Percentiles rank a stretch among this genome's conserved stretches.
Conservation (phyloP, 2,888 invertebrate species). For the Caenorhabditis japonica region DNA sequence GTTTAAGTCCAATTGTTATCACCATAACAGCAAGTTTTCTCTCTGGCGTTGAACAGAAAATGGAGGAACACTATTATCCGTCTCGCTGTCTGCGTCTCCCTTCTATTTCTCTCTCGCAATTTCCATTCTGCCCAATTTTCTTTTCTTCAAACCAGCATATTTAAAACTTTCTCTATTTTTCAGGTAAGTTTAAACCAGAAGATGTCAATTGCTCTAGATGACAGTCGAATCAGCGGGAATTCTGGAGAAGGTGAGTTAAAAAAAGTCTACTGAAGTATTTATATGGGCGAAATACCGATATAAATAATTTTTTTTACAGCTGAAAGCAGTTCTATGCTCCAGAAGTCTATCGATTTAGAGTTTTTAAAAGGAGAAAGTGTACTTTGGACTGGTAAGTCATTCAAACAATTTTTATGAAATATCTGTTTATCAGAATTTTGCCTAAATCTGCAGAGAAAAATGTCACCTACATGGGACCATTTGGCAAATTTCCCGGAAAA, state of each 20-base stretch:
- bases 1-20: too few species aligned
- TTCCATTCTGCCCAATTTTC: not conserved
- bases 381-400: slow-evolving; percentile 24
- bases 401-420: too few species aligned
- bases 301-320: not conserved
- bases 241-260: slow-evolving; percentile 19
- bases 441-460: slow-evolving; percentile 23
- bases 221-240: slow-evolving; percentile 12
- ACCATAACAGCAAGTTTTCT: too few species aligned
- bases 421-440: not conserved
- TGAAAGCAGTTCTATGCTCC: slow-evolving; percentile 13
- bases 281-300: too few species aligned
- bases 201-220: slow-evolving; percentile 10
- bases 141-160: not conserved
- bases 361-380: slow-evolving; percentile 35
- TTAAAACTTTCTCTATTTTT: slow-evolving; percentile 7
- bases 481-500: slow-evolving; percentile 21
- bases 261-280: not conserved
- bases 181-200: slow-evolving; percentile 4
- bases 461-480: slow-evolving; percentile 32
- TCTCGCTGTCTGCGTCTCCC: not conserved
- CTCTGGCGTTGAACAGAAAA: too few species aligned
- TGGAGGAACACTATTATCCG: not conserved
- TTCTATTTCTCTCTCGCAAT: not conserved
- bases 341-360: slow-evolving; percentile 24